These are phyloP conservation scores for Oxyura jamaicensis DNA, from an alignment of 2,113 vertebrate species.

Conservation along the genomic window DNA sequence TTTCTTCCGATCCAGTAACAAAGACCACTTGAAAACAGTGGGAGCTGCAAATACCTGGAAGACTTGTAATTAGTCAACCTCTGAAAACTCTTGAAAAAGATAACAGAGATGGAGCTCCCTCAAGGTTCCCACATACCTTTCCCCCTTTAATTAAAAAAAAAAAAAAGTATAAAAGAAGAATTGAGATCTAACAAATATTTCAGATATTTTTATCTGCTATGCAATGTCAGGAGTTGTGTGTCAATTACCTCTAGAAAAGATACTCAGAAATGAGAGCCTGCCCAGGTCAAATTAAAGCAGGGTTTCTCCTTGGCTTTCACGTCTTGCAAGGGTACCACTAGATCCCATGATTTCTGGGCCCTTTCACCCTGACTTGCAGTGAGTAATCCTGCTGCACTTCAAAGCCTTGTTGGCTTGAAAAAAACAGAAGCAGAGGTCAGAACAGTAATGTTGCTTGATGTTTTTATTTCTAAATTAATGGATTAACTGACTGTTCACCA, in stretches of 20 bases:
- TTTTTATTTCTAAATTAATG: constrained; percentile 8
- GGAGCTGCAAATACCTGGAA: background rate
- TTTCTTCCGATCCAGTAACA: background rate
- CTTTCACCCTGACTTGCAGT: background rate
- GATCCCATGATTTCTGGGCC: background rate
- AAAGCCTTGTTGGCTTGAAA: background rate
- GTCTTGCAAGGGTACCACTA: background rate
- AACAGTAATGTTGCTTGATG: background rate
- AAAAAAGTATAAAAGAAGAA: background rate
- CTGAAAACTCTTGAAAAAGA: background rate
- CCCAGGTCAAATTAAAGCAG: background rate
- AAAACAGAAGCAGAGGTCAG: background rate
- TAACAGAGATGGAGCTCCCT: background rate
- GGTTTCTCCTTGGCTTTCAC: background rate
- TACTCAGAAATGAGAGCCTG: background rate
- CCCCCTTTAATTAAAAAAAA: background rate
- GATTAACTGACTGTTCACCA: background rate
- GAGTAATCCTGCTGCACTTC: background rate
- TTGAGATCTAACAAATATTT: background rate
- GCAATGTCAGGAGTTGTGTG: background rate
- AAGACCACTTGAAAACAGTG: background rate
- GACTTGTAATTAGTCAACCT: background rate
- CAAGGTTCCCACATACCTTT: background rate
- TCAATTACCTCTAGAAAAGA: constrained; percentile 2
- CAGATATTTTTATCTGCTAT: background rate